phyloP scores from a whole-genome alignment of 2,113 vertebrate genomes.

The Mastomys natalensis region DNA sequence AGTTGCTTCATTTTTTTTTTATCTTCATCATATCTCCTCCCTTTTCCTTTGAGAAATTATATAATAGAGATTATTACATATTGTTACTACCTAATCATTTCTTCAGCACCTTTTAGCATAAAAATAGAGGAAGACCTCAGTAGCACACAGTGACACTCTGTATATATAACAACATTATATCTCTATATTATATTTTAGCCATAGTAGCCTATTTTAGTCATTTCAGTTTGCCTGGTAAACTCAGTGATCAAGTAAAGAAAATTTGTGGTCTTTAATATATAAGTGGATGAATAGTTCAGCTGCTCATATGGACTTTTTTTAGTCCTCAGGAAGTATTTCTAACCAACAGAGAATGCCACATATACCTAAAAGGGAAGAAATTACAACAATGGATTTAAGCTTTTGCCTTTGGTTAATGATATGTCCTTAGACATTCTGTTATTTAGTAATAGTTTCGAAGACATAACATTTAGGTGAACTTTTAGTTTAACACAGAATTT shows the following conservation, averaged over 20 bases:
- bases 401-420: not conserved
- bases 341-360: not conserved
- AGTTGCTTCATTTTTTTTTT: not conserved
- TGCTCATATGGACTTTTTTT: not conserved
- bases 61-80: not conserved
- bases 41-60: not conserved
- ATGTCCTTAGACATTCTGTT: constrained; percentile 34
- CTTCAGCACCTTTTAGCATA: not conserved
- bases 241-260: not conserved
- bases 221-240: not conserved
- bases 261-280: not conserved
- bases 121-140: not conserved
- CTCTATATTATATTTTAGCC: not conserved
- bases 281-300: not conserved
- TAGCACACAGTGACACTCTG: not conserved
- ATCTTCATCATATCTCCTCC: not conserved
- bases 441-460: constrained; percentile 70
- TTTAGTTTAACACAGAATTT: constrained; percentile 72
- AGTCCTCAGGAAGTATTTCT: not conserved
- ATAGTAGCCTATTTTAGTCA: not conserved
- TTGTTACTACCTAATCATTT: not conserved
- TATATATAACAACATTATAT: not conserved
- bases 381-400: not conserved
- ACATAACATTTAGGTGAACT: constrained; percentile 82
- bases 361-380: not conserved